Percentiles rank a stretch among this genome's conserved stretches.
phyloP scores from a whole-genome alignment of 53 echinoderm and acorn worm species.

The Echinometra lucunter region DNA sequence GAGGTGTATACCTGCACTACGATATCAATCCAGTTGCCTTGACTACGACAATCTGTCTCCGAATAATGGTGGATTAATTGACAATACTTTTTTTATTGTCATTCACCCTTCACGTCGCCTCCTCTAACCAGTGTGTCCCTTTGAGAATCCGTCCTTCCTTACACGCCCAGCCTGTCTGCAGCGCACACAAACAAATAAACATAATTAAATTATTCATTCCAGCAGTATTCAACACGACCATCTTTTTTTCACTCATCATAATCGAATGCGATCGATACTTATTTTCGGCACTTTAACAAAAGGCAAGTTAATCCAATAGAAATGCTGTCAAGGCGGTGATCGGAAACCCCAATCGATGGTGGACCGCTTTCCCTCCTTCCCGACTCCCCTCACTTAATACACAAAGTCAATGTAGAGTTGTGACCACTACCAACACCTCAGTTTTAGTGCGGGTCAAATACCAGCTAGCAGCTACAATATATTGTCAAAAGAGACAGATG shows the following conservation, averaged over 20 bases:
- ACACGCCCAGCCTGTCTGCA: not conserved
- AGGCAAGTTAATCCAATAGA: not conserved
- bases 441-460: not conserved
- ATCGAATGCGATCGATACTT: slow-evolving; percentile 34
- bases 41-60: not conserved
- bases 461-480: no score
- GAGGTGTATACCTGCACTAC: not conserved
- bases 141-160: not conserved
- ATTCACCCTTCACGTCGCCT: not conserved
- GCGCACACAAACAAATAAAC: not conserved
- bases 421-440: not conserved
- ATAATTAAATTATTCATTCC: not conserved
- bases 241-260: not conserved
- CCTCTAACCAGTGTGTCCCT: not conserved
- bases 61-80: not conserved
- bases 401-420: not conserved
- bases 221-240: not conserved
- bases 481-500: not conserved
- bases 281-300: slow-evolving; percentile 17
- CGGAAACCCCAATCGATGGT: not conserved
- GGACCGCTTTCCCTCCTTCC: not conserved
- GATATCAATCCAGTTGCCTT: not conserved
- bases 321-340: not conserved
- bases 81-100: not conserved
- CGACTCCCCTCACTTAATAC: not conserved